Evolutionary conservation across 2,888 invertebrate species (phyloP).

Genomic region (Lithosia quadra): DNA sequence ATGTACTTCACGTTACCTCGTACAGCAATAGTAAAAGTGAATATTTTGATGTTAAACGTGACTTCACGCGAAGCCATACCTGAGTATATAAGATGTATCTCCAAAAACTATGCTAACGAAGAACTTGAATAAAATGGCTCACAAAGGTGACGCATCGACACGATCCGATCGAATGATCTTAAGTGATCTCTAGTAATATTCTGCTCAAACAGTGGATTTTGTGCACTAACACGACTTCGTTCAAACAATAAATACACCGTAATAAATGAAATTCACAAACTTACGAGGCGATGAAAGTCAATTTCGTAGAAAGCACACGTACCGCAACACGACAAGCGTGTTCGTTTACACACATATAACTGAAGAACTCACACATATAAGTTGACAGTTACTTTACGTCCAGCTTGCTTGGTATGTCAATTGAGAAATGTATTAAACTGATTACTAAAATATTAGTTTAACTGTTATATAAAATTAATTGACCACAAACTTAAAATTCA

Average conservation of each 20-base stretch:
- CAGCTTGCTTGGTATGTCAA: conserved; percentile 7
- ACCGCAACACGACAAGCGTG: conserved; percentile 83
- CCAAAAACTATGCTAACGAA: conserved; percentile 55
- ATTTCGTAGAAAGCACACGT: conserved; percentile 83
- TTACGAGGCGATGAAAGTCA: conserved; percentile 86
- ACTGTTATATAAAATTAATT: not conserved
- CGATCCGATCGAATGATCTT: conserved; percentile 82
- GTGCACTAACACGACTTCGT: conserved; percentile 50
- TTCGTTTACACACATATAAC: conserved; percentile 79
- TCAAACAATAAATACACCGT: conserved; percentile 70
- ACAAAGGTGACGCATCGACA: conserved; percentile 87
- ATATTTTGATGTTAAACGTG: conserved; percentile 33
- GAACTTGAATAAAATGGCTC: conserved; percentile 82
- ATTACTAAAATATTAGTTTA: not conserved
- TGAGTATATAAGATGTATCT: conserved; percentile 31
- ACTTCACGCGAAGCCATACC: conserved; percentile 32
- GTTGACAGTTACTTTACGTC: conserved; percentile 39
- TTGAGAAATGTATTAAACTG: not conserved
- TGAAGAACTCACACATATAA: conserved; percentile 60
- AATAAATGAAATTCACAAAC: conserved; percentile 78
- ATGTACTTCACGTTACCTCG: conserved; percentile 54
- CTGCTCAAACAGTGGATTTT: conserved; percentile 35
- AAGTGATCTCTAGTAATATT: conserved; percentile 58
- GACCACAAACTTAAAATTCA: not conserved
- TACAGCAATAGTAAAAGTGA: conserved; percentile 26